Evolutionary conservation across 1,140 invertebrate species (phyloP), one percentile per base, ranked within the genome.

Genomic region (Lasioglossum albipes): DNA sequence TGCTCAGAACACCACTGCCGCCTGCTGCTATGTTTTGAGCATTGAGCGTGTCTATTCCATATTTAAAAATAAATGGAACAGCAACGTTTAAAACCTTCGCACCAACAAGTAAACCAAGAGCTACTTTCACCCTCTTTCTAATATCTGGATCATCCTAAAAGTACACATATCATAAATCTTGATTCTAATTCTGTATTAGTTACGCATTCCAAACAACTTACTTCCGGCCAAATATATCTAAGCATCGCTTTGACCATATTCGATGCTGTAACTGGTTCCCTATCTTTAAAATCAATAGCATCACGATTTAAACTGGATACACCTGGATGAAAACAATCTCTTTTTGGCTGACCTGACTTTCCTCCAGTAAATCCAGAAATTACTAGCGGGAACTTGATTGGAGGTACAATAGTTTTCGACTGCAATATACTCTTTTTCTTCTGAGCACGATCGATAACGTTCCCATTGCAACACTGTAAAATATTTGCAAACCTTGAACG

Each of bases 11-110:
- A 16, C 93, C 93, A 69, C 94, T 93, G 0, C 94, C 94, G 42
- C 91, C 89, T 13, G 91, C 91, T 20, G 90, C 87, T 12, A 93
- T 85, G 3, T 94, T 84, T 66, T 93, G 89, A n/a, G 94, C 92
- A 92, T 99, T 98, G 71, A 99, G 94, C 86, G 95, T 96, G 92
- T 99, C 98, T 67, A 99, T 95, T 2, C 96, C 96, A 92, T 98
- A 96, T 93, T 99, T 99, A 91, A 99, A 99, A 69, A 99, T 94
- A 93, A 99, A 99, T n/a, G 99, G 99, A 7, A 99, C 98, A 83
- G 95, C 94, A 5, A 99, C 98, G 91, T 98, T 99, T 81, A 99
- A 90, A 42, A 98, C 89, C 94, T 99, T 98, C 41, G 97, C 97
- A 59, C 96, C 95, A 67, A 97, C 94, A 45, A 98, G 92, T 65